Percentiles rank a stretch among this genome's conserved stretches.
Evolutionary conservation across 1,140 invertebrate species (phyloP).

Genomic region (Augochlora pura): DNA sequence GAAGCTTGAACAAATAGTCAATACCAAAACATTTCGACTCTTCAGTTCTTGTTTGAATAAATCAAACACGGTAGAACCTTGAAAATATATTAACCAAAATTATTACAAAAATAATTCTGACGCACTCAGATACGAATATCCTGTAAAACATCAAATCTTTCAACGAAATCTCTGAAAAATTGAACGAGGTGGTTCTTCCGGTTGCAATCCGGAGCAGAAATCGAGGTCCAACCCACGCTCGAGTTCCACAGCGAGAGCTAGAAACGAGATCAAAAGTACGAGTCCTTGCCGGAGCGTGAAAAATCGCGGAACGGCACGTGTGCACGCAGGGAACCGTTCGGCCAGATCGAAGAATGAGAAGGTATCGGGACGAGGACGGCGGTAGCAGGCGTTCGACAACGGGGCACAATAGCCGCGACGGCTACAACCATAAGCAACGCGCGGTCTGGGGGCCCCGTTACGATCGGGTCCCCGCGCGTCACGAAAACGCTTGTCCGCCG

Average conservation of each 20-base stretch:
- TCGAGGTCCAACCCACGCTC: background rate
- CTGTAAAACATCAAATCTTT: too few relatives aligned
- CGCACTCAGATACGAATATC: too few relatives aligned
- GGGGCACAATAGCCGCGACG: background rate
- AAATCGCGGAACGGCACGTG: background rate
- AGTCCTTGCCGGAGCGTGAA: conserved; percentile 13
- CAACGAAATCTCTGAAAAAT: too few relatives aligned
- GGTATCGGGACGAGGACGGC: background rate
- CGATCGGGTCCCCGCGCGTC: background rate
- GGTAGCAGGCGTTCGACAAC: background rate
- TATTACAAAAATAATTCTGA: too few relatives aligned
- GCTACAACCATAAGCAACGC: background rate
- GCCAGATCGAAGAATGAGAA: background rate
- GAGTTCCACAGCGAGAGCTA: background rate
- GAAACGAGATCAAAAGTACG: conserved; percentile 32
- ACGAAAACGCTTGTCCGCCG: conserved; percentile 19
- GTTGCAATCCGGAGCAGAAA: too few relatives aligned
- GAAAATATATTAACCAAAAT: too few relatives aligned
- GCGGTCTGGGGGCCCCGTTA: background rate
- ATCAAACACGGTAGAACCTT: too few relatives aligned
- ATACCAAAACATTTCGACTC: too few relatives aligned
- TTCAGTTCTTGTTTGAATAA: too few relatives aligned
- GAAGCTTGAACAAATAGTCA: too few relatives aligned
- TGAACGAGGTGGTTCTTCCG: too few relatives aligned
- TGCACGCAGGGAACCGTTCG: background rate